Percentiles rank a stretch among this genome's conserved stretches.
Evolutionary conservation across 2,888 invertebrate species (phyloP).

Genomic region (Fragum sueziense): DNA sequence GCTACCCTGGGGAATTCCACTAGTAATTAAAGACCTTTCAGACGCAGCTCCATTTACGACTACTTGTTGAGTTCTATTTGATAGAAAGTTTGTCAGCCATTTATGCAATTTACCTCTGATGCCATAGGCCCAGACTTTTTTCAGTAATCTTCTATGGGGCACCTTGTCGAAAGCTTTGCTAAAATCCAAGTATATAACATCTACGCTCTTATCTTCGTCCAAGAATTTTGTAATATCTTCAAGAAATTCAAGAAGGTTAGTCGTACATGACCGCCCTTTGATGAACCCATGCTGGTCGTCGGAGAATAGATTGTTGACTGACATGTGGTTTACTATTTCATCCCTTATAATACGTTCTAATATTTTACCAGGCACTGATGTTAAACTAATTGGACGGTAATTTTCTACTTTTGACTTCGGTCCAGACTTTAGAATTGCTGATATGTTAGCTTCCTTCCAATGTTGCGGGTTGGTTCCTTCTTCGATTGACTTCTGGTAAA

Average conservation of each 20-base stretch:
- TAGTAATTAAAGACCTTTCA: neutral
- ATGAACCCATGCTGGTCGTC: no score
- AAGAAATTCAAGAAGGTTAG: neutral
- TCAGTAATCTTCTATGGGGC: neutral
- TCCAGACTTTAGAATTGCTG: neutral
- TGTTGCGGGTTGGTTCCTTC: neutral
- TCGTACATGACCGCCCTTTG: neutral
- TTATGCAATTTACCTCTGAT: neutral
- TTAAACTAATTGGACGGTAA: neutral
- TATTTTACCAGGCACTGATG: no score
- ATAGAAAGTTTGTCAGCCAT: neutral
- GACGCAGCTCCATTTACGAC: neutral
- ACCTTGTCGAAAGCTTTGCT: neutral
- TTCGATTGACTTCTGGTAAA: neutral
- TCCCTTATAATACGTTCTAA: neutral
- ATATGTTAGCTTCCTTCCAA: neutral
- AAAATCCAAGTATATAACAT: neutral
- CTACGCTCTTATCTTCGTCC: neutral
- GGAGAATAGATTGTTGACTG: no score
- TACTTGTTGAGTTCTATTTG: neutral
- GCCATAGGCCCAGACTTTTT: neutral
- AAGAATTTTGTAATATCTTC: neutral
- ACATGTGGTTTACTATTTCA: neutral
- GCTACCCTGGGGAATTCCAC: neutral
- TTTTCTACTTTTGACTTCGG: neutral